Percentiles rank a stretch among this genome's conserved stretches.
phyloP scores from a whole-genome alignment of 2,113 vertebrate species.

The Equus quagga region DNA sequence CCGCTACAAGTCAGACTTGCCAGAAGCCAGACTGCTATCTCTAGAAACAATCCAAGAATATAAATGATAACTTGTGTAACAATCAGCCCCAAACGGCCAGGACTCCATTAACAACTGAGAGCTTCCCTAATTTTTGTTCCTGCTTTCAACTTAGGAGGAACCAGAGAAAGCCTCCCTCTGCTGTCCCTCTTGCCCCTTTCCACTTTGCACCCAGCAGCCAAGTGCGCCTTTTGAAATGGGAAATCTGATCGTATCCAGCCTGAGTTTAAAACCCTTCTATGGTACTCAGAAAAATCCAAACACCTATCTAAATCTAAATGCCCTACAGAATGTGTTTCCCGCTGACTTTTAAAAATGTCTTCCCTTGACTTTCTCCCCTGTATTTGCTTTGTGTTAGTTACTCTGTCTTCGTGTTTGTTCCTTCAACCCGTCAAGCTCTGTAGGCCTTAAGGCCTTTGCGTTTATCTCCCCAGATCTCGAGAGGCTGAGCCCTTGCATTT shows the following conservation, averaged over 20 bases:
- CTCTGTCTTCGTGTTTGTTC: background rate
- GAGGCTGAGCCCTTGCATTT: background rate
- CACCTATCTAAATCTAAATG: background rate
- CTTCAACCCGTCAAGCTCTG: background rate
- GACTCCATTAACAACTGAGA: background rate
- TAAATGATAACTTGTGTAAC: background rate
- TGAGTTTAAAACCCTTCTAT: background rate
- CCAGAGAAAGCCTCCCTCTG: background rate
- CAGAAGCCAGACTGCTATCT: background rate
- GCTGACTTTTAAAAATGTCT: background rate
- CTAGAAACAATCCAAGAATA: background rate
- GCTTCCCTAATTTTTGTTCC: background rate
- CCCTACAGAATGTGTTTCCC: background rate
- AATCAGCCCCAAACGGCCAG: background rate
- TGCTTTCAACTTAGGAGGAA: background rate
- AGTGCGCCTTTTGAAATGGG: background rate
- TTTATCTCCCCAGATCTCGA: background rate
- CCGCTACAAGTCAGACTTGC: background rate
- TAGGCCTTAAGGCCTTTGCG: background rate
- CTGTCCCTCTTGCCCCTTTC: background rate
- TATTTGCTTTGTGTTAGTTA: background rate
- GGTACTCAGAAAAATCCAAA: background rate
- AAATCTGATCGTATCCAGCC: background rate
- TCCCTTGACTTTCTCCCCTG: background rate
- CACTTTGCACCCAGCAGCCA: background rate